Evolutionary conservation across 2,113 vertebrate species (phyloP).

Genomic region (Electrona antarctica): DNA sequence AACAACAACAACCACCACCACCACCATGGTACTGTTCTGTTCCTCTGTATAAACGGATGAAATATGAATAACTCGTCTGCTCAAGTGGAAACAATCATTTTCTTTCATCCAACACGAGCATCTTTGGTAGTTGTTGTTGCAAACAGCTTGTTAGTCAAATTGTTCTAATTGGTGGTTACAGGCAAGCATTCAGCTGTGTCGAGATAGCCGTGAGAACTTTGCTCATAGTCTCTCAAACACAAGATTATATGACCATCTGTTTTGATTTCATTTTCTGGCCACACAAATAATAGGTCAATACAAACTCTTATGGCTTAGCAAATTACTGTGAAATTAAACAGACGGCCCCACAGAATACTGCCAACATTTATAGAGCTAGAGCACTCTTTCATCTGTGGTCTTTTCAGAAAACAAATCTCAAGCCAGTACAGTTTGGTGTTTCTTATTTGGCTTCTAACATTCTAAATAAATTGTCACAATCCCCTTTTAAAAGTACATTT

Average conservation of each 20-base stretch:
- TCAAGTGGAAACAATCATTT: not conserved
- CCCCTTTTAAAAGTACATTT: conserved; percentile 32
- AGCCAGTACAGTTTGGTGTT: not conserved
- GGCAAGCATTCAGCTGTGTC: not conserved
- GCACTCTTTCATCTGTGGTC: not conserved
- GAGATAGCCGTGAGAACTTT: not conserved
- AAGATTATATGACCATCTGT: not conserved
- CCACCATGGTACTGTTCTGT: not conserved
- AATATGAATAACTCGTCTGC: not conserved
- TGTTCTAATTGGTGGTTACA: not conserved
- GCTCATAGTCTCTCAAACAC: not conserved
- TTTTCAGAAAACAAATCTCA: too few relatives aligned
- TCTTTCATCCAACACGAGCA: not conserved
- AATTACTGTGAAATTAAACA: not conserved
- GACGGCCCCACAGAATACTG: not conserved
- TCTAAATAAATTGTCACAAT: conserved; percentile 13
- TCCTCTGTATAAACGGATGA: not conserved
- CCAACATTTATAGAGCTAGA: not conserved
- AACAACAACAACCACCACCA: too few relatives aligned
- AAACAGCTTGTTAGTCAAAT: not conserved
- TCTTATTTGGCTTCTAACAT: not conserved
- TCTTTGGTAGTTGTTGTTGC: not conserved
- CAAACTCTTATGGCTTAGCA: not conserved
- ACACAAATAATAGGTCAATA: not conserved
- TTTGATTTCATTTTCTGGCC: not conserved